Percentiles rank a stretch among this genome's conserved stretches.
phyloP scores from a whole-genome alignment of 35 echinoderm and acorn worm genomes.

The Hemicentrotus pulcherrimus region DNA sequence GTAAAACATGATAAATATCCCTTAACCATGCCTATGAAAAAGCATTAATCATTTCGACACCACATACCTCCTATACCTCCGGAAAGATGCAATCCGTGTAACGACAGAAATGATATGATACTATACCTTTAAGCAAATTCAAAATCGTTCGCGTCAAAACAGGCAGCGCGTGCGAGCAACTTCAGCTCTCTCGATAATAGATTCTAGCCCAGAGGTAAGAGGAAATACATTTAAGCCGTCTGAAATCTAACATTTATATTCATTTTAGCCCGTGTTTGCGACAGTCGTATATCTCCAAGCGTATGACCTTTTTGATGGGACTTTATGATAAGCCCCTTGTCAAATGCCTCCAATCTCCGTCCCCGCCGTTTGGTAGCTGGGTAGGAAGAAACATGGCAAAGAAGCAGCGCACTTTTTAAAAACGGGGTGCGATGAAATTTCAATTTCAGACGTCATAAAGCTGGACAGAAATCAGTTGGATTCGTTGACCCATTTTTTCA shows the following conservation, averaged over 20 bases:
- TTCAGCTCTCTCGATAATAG: not conserved
- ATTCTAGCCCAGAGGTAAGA: not conserved
- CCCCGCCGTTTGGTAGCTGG: not conserved
- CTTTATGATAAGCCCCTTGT: constrained; percentile 10
- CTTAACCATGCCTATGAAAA: too few species aligned
- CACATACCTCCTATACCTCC: too few species aligned
- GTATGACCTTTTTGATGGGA: constrained; percentile 1
- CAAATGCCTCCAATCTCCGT: not conserved
- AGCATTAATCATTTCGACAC: too few species aligned
- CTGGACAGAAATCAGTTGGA: not conserved
- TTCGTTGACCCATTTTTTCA: not conserved
- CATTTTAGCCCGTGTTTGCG: not conserved
- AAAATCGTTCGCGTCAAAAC: not conserved
- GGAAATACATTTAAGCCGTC: constrained; percentile 3
- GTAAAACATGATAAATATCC: too few species aligned
- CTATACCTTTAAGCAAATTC: not conserved
- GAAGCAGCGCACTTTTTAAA: not conserved
- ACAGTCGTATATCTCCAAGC: not conserved
- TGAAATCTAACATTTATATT: constrained; percentile 20
- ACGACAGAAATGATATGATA: not conserved
- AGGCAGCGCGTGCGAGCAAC: not conserved
- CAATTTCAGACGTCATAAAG: not conserved
- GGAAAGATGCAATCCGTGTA: not conserved
- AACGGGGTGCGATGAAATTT: constrained; percentile 1
- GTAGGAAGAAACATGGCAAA: not conserved